Base-by-base conservation (phyloP, 2,113 vertebrate genomes). In the Gymnocephalus cernua region DNA sequence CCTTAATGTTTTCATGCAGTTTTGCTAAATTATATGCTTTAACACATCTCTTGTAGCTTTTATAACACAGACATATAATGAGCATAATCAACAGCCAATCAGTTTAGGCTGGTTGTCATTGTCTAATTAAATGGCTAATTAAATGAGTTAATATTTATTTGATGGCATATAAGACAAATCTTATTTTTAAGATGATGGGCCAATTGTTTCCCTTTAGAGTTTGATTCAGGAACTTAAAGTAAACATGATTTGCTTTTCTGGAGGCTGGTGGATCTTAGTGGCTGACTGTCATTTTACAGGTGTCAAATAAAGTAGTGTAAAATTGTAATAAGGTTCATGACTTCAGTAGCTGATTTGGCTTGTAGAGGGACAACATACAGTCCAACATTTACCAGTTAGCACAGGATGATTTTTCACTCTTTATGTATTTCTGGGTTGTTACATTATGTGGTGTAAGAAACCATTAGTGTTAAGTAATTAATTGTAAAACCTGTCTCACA, bases 381-480 rank as follows among this genome's bases (percentile, higher is more conserved):
- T 18, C 29, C 32, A 21, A 64, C 13, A 51, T 45, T 74, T 65
- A 14, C 50, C n/a, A 79, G 47, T 74, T 80, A 72, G 74, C 48
- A 74, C 61, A 65, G 19, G 61, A 82, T 74, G 29, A 72, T 65
- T 78, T 82, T 80, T 61, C 56, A 61, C 57, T 44, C 25, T 27
- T 73, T 4, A 38, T 44, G 53, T 59, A 45, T 35, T 66, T 56
- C 45, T 32, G 12, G 18, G 64, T 51, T 76, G 13, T 82, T 72
- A 66, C 23, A 69, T 41, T 53, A 53, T 82, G 71, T 23, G 12
- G 67, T 18, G 70, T 25, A 15, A 67, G 66, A 59, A 63, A 74
- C 56, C 8, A 47, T 29, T 53, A 56, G 12, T 79, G n/a, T 63
- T 21, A 65, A 21, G 51, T 69, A 18, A 75, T 50, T 67, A 32